Evolutionary conservation across 2,888 invertebrate genomes (phyloP), one percentile per base, ranked within the genome.

Genomic region (Hyles lineata): DNA sequence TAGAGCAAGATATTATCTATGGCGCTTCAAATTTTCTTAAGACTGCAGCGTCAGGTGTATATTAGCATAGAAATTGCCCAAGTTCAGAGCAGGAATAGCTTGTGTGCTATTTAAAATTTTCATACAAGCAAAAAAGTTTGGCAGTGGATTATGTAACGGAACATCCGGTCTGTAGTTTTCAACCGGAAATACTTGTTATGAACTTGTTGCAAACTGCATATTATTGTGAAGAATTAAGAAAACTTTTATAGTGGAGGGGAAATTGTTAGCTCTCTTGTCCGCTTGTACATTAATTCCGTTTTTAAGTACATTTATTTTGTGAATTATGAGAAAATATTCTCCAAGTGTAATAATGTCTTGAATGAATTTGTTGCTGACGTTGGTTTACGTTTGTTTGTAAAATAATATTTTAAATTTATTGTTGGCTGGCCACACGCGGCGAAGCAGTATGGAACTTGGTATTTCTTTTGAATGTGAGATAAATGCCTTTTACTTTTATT

Each of bases 31-130:
- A 50, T 50, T 23, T 67, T 23, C 23, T 23, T 50, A 50, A 67
- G 50, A 67, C 67, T 67, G 67, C 70, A 43, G 43, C 70, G 70
- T n/a, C 70, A 50, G 70, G 60, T 71, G 70, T 71, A 19, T 19
- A 71, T 71, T 71, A 71, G 60, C 70, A 71, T 71, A 71, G 43
- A 60, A 59, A 71, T 71, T 71, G 60, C 17, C 35, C 35, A 59
- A 71, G 59, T 71, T 71, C 70, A 60, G 19, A 35, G 21, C 6
- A 60, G 52, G 23, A 70, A 71, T 71, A 21, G 6, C 60, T 60
- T 43, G 70, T 60, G 19, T 43, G 60, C 43, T 60, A 50, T 50
- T 67, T 67, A 67, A 67, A 67, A 67, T 67, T 23, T 67, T 67
- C 67, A 25, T 50, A 25, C 25, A 60, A 17, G 23, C 67, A 50